Evolutionary conservation across 2,888 invertebrate species (phyloP).

Genomic region (Gasteruption jaculator): DNA sequence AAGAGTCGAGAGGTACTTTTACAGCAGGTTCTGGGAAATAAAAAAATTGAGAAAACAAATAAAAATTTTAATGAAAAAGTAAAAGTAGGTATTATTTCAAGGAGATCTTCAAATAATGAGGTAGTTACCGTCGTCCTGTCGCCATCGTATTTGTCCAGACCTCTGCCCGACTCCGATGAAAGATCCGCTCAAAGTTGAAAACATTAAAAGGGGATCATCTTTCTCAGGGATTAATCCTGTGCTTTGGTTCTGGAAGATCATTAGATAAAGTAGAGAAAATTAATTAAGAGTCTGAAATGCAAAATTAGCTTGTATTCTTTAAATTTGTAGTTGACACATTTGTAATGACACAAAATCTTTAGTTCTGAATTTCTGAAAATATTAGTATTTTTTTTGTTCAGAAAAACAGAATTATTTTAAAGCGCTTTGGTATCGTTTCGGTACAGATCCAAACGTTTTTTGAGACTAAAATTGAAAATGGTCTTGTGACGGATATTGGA

Average conservation of each 20-base stretch:
- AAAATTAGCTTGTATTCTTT: too few species aligned
- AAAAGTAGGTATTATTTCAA: constrained; percentile 3
- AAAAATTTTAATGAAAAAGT: constrained; percentile 7
- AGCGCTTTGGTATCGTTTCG: too few species aligned
- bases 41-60: constrained; percentile 11
- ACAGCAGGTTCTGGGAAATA: constrained; percentile 78
- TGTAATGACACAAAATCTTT: too few species aligned
- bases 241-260: constrained; percentile 33
- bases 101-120: not conserved
- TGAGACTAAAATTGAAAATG: too few species aligned
- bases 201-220: constrained; percentile 59
- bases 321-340: too few species aligned
- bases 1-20: constrained; percentile 68
- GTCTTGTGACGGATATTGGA: too few species aligned
- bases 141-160: constrained; percentile 85
- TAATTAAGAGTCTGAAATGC: too few species aligned
- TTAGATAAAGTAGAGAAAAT: too few species aligned
- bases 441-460: too few species aligned
- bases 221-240: constrained; percentile 44
- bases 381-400: too few species aligned
- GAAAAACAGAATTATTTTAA: too few species aligned
- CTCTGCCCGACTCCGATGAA: constrained; percentile 85
- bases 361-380: too few species aligned
- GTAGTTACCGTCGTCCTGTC: constrained; percentile 80
- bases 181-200: constrained; percentile 91